Evolutionary conservation across 2,888 invertebrate species (phyloP), one percentile per base, ranked within the genome.

Genomic region (Drosophila cracens): DNA sequence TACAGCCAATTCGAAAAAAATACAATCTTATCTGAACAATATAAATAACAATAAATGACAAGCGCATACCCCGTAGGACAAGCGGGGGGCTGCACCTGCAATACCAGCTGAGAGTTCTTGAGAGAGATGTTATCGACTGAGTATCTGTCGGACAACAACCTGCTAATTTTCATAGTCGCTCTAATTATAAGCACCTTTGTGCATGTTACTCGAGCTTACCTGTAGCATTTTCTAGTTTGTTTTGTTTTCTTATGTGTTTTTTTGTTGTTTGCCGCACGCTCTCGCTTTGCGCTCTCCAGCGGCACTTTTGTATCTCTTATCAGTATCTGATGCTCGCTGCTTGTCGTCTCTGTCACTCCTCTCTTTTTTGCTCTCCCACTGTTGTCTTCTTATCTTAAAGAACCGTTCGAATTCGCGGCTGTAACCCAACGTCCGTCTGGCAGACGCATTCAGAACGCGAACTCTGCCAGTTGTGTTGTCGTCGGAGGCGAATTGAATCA

Each of bases 381-480:
- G 68, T 38, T 64, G 76, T 68, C 76, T 74, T 60, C 87, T 87
- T 89, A 84, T 89, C 89, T 87, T 73, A 66, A 78, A 81, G 82
- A 89, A 81, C 78, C 74, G 67, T 70, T 67, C 69, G 74, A 81
- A 76, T 74, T 73, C 61, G 76, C 79, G 69, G 61, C 71, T 79
- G 87, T 71, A 83, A 81, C 65, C 70, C 60, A 56, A 72, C 59
- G 68, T 62, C 60, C 43, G 72, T 43, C 67, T 51, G 65, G 33
- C 85, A 83, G 87, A 83, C 85, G 76, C 80, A 79, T 73, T 73
- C 54, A 65, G 83, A 88, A 68, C 86, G 74, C 69, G 68, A 70
- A 79, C 76, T 76, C 73, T 74, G 83, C 54, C 74, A 85, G 86
- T 85, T 74, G 68, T 76, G 70, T 57, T 82, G 68, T 65, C 65